phyloP scores from a whole-genome alignment of 2,113 vertebrate genomes.

The Gavialis gangeticus region DNA sequence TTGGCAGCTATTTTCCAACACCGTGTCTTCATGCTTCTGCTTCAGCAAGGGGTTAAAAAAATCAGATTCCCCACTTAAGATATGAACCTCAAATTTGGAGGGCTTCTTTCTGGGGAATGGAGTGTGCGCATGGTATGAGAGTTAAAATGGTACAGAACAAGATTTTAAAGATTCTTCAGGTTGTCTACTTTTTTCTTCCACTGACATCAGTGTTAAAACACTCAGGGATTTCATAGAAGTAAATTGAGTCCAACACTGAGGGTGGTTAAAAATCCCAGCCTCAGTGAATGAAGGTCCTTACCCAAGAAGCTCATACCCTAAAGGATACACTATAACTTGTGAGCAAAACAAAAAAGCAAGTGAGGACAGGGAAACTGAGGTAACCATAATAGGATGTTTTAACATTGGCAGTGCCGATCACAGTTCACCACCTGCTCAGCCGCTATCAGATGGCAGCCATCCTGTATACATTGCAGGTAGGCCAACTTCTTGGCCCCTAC shows the following conservation, averaged over 20 bases:
- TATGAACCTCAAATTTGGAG: no score
- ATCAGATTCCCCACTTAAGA: no score
- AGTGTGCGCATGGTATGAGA: no score
- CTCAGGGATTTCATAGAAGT: not conserved
- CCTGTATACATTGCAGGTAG: not conserved
- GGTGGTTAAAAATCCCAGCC: not conserved
- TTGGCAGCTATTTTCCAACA: no score
- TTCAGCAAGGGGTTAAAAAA: no score
- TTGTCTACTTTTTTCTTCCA: not conserved
- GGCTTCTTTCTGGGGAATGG: no score
- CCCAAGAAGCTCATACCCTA: not conserved
- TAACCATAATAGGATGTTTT: not conserved
- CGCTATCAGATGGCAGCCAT: no score
- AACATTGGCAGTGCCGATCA: not conserved
- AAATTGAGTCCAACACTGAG: no score
- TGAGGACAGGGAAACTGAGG: not conserved
- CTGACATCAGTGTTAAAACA: not conserved
- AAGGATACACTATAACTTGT: not conserved
- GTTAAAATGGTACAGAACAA: no score
- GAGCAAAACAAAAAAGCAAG: not conserved
- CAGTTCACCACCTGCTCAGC: not conserved
- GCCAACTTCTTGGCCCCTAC: not conserved
- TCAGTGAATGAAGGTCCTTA: not conserved
- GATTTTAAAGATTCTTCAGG: not conserved
- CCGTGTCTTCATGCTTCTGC: no score